phyloP scores from a whole-genome alignment of 2,113 vertebrate species.

The Naja naja region DNA sequence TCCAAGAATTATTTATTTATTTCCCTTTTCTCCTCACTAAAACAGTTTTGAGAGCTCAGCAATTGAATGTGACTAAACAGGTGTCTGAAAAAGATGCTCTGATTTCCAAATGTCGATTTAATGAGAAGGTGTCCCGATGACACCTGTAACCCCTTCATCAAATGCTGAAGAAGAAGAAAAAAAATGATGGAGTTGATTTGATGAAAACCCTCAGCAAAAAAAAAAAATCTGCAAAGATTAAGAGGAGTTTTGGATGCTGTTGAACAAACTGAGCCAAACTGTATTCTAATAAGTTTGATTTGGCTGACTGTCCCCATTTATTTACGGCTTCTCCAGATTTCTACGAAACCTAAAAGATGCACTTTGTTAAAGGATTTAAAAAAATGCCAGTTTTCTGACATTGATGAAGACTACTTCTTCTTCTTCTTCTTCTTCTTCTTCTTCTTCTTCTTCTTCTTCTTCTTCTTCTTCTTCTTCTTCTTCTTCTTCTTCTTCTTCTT shows the following conservation, averaged over 20 bases:
- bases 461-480: too few species aligned
- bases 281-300: background rate
- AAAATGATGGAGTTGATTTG: background rate
- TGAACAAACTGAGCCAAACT: background rate
- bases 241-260: background rate
- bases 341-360: background rate
- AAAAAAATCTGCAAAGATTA: background rate
- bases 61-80: background rate
- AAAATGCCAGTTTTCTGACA: background rate
- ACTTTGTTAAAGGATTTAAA: background rate
- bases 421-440: too few species aligned
- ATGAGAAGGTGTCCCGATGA: background rate
- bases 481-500: too few species aligned
- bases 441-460: too few species aligned
- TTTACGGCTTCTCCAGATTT: background rate
- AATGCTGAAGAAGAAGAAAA: background rate
- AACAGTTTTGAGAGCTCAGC: background rate
- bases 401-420: too few species aligned
- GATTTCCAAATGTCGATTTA: constrained; percentile 1
- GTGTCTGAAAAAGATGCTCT: background rate
- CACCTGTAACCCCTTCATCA: constrained; percentile 18
- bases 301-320: background rate
- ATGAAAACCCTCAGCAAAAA: background rate
- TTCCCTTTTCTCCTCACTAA: too few species aligned
- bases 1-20: background rate